These are phyloP conservation scores for Oligia fasciuncula DNA, from an alignment of 2,888 invertebrate genomes.

Conservation along the genomic window DNA sequence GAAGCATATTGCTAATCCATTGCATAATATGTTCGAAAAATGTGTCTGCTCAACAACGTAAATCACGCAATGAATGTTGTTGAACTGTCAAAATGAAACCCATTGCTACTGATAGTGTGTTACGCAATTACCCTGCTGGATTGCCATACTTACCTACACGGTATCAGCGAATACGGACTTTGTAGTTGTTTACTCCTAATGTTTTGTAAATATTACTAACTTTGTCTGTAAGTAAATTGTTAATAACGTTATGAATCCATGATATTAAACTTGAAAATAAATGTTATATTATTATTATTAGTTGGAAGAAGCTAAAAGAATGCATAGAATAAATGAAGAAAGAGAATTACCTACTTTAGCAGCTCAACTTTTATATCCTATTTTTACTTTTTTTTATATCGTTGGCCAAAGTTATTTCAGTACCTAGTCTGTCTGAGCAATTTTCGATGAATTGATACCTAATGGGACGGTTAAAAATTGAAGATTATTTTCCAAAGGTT, in stretches of 20 bases:
- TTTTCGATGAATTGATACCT: neutral
- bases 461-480: neutral
- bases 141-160: too few relatives aligned
- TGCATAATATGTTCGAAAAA: too few relatives aligned
- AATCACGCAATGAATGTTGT: too few relatives aligned
- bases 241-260: neutral
- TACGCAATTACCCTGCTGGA: too few relatives aligned
- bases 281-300: neutral
- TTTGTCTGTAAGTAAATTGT: neutral
- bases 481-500: neutral
- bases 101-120: too few relatives aligned
- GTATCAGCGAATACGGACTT: too few relatives aligned
- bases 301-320: neutral
- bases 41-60: too few relatives aligned
- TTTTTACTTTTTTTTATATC: neutral
- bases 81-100: too few relatives aligned
- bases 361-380: neutral
- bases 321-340: neutral
- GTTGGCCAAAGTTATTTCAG: neutral
- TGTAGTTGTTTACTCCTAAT: neutral
- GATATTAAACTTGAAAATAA: neutral
- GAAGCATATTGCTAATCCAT: too few relatives aligned
- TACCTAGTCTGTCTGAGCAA: neutral
- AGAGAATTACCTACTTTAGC: neutral
- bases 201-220: neutral